Evolutionary conservation across 1,140 invertebrate genomes (phyloP).

Genomic region (Tribolium castaneum): DNA sequence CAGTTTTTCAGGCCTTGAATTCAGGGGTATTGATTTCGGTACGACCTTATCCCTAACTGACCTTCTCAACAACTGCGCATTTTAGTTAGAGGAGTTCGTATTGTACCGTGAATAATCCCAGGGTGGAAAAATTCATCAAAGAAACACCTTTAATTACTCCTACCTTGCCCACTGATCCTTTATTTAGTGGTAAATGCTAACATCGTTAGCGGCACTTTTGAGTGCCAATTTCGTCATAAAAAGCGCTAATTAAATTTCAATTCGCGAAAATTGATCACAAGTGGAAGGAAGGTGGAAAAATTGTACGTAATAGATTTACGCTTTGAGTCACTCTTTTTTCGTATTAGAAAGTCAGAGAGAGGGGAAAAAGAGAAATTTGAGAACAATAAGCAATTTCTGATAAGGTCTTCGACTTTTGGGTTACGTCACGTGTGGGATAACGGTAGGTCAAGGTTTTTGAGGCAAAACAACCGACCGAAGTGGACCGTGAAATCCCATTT

Average conservation of each 20-base stretch:
- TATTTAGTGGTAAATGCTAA: constrained; percentile 1
- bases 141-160: background rate
- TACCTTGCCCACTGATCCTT: background rate
- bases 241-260: constrained; percentile 5
- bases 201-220: background rate
- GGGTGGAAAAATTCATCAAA: background rate
- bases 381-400: background rate
- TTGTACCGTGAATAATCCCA: background rate
- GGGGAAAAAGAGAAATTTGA: background rate
- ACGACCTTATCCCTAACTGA: constrained; percentile 35
- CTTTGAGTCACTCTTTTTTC: background rate
- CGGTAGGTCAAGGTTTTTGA: constrained; percentile 8
- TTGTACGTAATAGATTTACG: background rate
- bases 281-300: background rate
- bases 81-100: background rate
- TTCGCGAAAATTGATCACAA: background rate
- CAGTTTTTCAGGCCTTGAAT: background rate
- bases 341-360: background rate
- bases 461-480: background rate
- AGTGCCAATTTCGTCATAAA: constrained; percentile 18
- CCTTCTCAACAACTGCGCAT: constrained; percentile 41
- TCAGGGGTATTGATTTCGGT: constrained; percentile 29
- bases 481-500: background rate
- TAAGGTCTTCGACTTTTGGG: constrained; percentile 6
- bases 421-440: constrained; percentile 8